A percentile compares a stretch with the other conserved stretches of the same genome.
Evolutionary conservation across 2,888 invertebrate genomes (phyloP).

Genomic region (Drosophila kanekoi): DNA sequence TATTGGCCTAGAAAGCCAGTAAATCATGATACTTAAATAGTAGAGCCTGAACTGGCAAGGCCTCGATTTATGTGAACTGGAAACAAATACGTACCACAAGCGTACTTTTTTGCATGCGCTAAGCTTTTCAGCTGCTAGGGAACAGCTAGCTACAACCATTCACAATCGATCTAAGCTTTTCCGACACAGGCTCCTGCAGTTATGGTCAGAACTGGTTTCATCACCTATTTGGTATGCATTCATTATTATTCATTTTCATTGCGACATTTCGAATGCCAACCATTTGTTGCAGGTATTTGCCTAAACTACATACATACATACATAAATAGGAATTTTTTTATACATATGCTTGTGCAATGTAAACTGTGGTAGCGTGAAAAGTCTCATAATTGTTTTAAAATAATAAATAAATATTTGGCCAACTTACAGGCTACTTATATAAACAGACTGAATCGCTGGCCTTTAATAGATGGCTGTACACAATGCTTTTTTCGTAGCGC

Average conservation of each 20-base stretch:
- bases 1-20: not conserved
- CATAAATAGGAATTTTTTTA: constrained; percentile 7
- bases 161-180: constrained; percentile 49
- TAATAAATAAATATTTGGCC: constrained; percentile 44
- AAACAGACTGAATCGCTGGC: constrained; percentile 53
- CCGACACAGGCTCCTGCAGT: constrained; percentile 47
- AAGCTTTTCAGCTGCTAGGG: constrained; percentile 24
- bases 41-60: constrained; percentile 5
- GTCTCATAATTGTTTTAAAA: constrained; percentile 66
- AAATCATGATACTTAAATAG: no score
- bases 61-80: constrained; percentile 53
- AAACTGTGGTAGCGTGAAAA: constrained; percentile 57
- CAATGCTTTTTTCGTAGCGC: constrained; percentile 65
- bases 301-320: constrained; percentile 21
- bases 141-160: constrained; percentile 31
- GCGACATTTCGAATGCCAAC: constrained; percentile 64
- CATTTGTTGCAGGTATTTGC: constrained; percentile 47
- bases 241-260: constrained; percentile 63
- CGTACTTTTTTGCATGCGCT: constrained; percentile 49
- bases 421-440: constrained; percentile 70
- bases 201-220: constrained; percentile 78
- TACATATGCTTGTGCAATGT: constrained; percentile 18
- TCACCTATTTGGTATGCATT: constrained; percentile 65
- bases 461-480: constrained; percentile 54
- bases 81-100: constrained; percentile 52